Percentiles rank a stretch among this genome's conserved stretches.
Evolutionary conservation across 2,888 invertebrate species (phyloP).

Genomic region (Neuroscelio doddi): DNA sequence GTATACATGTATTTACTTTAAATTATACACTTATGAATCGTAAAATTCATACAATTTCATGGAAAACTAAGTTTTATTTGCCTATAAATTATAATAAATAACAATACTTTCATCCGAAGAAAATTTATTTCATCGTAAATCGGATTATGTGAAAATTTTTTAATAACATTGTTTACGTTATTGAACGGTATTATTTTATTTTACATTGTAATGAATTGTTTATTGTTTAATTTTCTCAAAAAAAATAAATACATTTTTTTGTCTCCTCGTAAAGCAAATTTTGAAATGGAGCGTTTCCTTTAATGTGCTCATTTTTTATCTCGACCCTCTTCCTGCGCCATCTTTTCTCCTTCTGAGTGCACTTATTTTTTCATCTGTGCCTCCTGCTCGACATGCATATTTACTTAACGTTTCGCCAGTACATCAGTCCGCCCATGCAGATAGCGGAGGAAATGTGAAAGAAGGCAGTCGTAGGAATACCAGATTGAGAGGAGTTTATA

Average conservation of each 20-base stretch:
- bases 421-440: conserved; percentile 12
- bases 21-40: conserved; percentile 16
- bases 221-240: no score
- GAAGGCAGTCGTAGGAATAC: conserved; percentile 26
- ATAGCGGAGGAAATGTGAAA: conserved; percentile 8
- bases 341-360: background rate
- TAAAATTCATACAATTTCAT: conserved; percentile 14
- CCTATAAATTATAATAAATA: conserved; percentile 25
- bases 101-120: conserved; percentile 13
- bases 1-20: background rate
- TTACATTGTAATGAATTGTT: no score
- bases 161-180: no score
- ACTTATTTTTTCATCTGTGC: conserved; percentile 17
- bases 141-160: conserved; percentile 11
- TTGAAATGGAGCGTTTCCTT: background rate
- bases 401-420: conserved; percentile 14
- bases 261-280: background rate
- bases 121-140: conserved; percentile 20
- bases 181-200: no score
- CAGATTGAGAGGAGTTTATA: conserved; percentile 23
- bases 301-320: background rate
- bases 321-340: background rate
- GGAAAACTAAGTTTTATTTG: conserved; percentile 23
- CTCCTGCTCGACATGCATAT: conserved; percentile 21
- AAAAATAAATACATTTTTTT: conserved; percentile 1